Conservation (phyloP, 2,888 invertebrate species). For the Gymnoscelis rufifasciata region DNA sequence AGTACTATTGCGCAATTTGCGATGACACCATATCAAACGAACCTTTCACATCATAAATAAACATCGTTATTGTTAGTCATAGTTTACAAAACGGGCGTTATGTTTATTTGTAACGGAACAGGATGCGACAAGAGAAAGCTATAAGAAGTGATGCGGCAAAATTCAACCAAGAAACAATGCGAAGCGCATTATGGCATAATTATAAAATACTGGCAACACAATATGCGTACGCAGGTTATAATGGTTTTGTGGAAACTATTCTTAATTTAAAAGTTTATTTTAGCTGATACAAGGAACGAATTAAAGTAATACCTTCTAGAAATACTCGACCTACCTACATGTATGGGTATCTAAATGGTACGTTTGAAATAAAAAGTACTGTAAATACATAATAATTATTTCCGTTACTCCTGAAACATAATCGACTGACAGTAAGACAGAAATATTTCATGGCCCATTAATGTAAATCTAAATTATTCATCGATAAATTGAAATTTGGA, state of each 20-base stretch:
- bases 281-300: too few species aligned
- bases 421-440: background rate
- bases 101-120: conserved; percentile 29
- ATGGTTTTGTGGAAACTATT: conserved; percentile 27
- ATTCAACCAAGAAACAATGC: conserved; percentile 33
- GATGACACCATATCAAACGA: background rate
- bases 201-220: conserved; percentile 40
- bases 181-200: conserved; percentile 42
- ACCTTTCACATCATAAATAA: conserved; percentile 3
- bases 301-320: too few species aligned
- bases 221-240: conserved; percentile 30
- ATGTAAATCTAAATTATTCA: background rate
- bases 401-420: background rate
- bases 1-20: too few species aligned
- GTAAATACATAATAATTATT: too few species aligned
- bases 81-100: conserved; percentile 23
- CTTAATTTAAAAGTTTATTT: conserved; percentile 16
- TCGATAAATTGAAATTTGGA: background rate
- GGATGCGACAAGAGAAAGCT: conserved; percentile 42
- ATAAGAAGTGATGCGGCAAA: conserved; percentile 48
- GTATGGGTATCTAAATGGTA: too few species aligned
- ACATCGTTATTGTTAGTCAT: conserved; percentile 5
- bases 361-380: too few species aligned
- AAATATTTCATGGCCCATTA: conserved; percentile 1
- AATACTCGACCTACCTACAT: too few species aligned